Evolutionary conservation across 2,797 vertebrate species (phyloP), one percentile per base, ranked within the genome.

Genomic region (Acanthurus lineatus): DNA sequence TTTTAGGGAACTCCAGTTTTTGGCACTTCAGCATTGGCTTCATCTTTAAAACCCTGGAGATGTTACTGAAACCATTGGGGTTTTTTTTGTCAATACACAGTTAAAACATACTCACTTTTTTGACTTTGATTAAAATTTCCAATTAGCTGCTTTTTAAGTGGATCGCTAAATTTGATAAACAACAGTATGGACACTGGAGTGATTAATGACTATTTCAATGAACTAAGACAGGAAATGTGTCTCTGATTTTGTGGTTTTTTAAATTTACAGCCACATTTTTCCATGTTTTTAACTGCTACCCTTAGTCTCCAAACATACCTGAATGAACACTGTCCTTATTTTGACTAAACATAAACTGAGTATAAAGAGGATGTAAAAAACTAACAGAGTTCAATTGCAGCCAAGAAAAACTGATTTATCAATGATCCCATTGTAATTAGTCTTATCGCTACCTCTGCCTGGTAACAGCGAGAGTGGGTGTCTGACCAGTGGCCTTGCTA

Each of bases 341-440:
- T 73, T 52, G 20, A 9, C 38, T 16, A 2, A 65, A 69, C 40
- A 42, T 67, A 59, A n/a, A 35, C 28, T 45, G 19, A 16, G 11
- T 42, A 11, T 12, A 42, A 12, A 9, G 40, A 42, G 7, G 40
- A 42, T 42, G 40, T 42, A 5, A 42, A 42, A 9, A 42, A 9
- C 9, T 42, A 42, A 42, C 71, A 42, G 79, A 35, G 44, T 38
- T 72, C 9, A 19, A 16, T 65, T 69, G 22, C 52, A 35, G 16
- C 25, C 51, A 52, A 63, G 57, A 42, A 58, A 56, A 76, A 72
- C 20, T 0, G 7, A 56, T 22, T 1, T 38, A 62, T 81, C 62
- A 73, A 60, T 57, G 56, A 73, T 73, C 12, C n/a, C 45, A 71
- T 67, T 76, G 52, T 76, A 47, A 25, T 62, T 69, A 67, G 68